Evolutionary conservation across 2,888 invertebrate genomes (phyloP).

Genomic region (Cantharis rustica): DNA sequence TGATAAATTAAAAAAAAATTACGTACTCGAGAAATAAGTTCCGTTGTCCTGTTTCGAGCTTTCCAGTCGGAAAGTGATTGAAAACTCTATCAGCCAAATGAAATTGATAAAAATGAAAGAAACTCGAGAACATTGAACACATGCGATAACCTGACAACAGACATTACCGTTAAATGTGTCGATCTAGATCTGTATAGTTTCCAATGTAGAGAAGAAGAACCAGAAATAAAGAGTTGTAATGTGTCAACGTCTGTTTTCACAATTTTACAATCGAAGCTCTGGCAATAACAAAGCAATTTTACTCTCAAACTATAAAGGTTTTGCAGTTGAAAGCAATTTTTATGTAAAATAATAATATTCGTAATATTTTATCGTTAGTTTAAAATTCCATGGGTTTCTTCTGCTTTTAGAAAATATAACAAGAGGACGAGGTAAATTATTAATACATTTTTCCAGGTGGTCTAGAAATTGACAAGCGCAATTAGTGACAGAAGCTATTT

Average conservation of each 20-base stretch:
- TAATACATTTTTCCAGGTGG: no score
- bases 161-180: slow-evolving; percentile 27
- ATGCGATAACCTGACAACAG: slow-evolving; percentile 29
- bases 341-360: background rate
- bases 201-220: slow-evolving; percentile 15
- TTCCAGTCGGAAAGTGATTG: slow-evolving; percentile 17
- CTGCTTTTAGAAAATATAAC: background rate
- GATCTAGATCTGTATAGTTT: slow-evolving; percentile 19
- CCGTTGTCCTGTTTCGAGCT: background rate
- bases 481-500: no score
- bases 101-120: slow-evolving; percentile 19
- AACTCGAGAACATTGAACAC: slow-evolving; percentile 16
- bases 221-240: slow-evolving; percentile 23
- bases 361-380: background rate
- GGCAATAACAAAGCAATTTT: slow-evolving; percentile 2
- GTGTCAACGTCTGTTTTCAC: slow-evolving; percentile 20
- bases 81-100: slow-evolving; percentile 24
- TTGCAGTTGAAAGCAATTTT: background rate
- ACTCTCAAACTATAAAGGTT: slow-evolving; percentile 10
- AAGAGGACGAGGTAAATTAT: no score
- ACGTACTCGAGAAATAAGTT: background rate
- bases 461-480: no score
- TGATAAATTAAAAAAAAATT: no score
- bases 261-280: slow-evolving; percentile 17
- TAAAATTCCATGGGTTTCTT: background rate